Evolutionary conservation across 2,888 invertebrate species (phyloP).

Genomic region (Trichopoda pennipes): DNA sequence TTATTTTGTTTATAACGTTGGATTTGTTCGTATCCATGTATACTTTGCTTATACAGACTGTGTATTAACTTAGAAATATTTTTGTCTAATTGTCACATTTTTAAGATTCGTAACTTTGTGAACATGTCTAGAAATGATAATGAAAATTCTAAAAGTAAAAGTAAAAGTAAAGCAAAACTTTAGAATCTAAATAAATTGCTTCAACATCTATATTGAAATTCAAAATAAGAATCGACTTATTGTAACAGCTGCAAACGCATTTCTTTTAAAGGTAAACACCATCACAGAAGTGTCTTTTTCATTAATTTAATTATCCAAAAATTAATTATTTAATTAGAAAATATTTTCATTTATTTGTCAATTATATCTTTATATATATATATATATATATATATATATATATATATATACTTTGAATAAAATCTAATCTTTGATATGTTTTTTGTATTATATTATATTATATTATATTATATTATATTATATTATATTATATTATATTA

Average conservation of each 20-base stretch:
- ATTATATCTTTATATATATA: too few relatives aligned
- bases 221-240: background rate
- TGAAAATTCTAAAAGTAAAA: slow-evolving; percentile 4
- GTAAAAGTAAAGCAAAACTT: slow-evolving; percentile 24
- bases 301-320: too few relatives aligned
- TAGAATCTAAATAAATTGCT: slow-evolving; percentile 31
- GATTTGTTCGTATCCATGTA: background rate
- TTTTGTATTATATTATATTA: too few relatives aligned
- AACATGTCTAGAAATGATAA: slow-evolving; percentile 4
- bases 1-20: background rate
- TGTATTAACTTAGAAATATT: slow-evolving; percentile 7
- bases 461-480: too few relatives aligned
- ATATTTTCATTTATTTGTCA: too few relatives aligned
- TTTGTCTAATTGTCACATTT: background rate
- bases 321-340: too few relatives aligned
- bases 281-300: too few relatives aligned
- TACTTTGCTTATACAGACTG: background rate
- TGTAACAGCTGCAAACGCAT: background rate
- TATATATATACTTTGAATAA: too few relatives aligned
- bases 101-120: slow-evolving; percentile 18
- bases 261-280: background rate
- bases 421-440: too few relatives aligned
- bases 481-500: too few relatives aligned
- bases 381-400: too few relatives aligned
- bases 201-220: background rate